These are phyloP conservation scores for Chionoecetes opilio DNA, from an alignment of 1,140 invertebrate genomes.

Conservation along the genomic window DNA sequence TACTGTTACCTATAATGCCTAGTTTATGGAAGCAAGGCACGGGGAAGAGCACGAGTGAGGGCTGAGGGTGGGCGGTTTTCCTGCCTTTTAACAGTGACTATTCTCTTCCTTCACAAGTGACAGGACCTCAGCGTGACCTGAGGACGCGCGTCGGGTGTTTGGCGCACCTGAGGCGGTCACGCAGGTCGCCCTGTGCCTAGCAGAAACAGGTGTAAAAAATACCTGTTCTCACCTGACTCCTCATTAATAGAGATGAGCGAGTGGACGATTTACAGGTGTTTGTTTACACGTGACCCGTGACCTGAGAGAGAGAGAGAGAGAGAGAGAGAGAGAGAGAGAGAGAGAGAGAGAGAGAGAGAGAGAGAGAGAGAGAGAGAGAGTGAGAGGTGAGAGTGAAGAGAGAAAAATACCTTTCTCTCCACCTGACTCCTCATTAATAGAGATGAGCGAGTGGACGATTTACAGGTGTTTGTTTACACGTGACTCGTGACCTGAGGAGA, in stretches of 20 bases:
- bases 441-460: neutral
- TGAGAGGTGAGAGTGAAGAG: no score
- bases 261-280: neutral
- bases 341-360: no score
- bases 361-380: no score
- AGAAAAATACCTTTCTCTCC: neutral
- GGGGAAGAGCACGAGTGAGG: no score
- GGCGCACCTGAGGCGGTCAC: no score
- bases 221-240: neutral
- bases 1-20: no score
- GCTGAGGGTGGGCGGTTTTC: no score
- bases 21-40: no score
- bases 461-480: neutral
- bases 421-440: neutral
- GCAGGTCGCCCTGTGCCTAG: no score
- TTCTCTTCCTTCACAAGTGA: no score
- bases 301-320: neutral
- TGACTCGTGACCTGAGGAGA: neutral
- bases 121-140: no score
- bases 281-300: neutral
- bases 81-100: no score
- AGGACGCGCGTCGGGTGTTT: neutral
- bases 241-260: neutral
- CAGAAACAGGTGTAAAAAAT: neutral
- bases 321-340: neutral